Evolutionary conservation across 64 coral and sea anemone species (phyloP).

Genomic region (Dendronephthya gigantea): DNA sequence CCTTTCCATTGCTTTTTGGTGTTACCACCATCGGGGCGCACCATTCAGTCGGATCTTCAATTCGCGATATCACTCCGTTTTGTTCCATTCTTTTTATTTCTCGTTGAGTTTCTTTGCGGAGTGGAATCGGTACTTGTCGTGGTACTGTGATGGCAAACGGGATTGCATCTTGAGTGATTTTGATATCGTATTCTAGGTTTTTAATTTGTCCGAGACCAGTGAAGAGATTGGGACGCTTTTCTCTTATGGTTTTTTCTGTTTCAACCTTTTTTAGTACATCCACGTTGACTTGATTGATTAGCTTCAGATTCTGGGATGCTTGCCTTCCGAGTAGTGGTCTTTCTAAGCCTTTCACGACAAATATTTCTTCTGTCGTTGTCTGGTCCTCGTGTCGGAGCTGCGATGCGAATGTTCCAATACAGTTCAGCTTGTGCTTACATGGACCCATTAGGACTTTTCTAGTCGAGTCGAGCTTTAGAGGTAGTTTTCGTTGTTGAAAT

Average conservation of each 20-base stretch:
- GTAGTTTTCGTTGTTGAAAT: constrained; percentile 21
- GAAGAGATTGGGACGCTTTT: constrained; percentile 41
- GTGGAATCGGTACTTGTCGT: constrained; percentile 53
- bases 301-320: constrained; percentile 19
- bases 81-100: constrained; percentile 11
- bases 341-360: constrained; percentile 38
- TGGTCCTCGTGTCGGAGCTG: constrained; percentile 17
- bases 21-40: neutral
- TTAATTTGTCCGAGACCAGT: constrained; percentile 38
- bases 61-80: constrained; percentile 1
- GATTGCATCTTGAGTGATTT: constrained; percentile 22
- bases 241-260: neutral
- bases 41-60: constrained; percentile 3
- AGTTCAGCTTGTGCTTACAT: constrained; percentile 29
- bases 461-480: neutral
- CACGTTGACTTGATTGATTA: constrained; percentile 2
- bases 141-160: constrained; percentile 37
- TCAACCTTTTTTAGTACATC: constrained; percentile 16
- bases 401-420: constrained; percentile 35
- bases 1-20: neutral
- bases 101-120: neutral
- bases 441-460: constrained; percentile 32
- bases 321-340: constrained; percentile 33
- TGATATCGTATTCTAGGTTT: constrained; percentile 40
- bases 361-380: constrained; percentile 13